phyloP scores from a whole-genome alignment of 2,888 invertebrate genomes.

The Caenorhabditis imperialis region DNA sequence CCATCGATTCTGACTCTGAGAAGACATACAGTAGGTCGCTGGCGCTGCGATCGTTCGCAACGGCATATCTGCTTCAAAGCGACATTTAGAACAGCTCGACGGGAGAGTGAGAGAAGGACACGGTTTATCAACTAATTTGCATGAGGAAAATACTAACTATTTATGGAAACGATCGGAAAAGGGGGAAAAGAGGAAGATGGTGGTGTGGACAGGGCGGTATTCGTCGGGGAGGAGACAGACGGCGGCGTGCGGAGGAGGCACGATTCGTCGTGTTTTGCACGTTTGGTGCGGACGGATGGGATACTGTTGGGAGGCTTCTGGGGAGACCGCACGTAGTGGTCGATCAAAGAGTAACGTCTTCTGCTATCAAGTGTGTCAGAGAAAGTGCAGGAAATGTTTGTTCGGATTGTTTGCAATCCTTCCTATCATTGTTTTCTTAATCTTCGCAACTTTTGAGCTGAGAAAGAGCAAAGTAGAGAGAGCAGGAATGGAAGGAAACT shows the following conservation, averaged over 20 bases:
- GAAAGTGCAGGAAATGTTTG: not conserved
- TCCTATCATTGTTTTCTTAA: no score
- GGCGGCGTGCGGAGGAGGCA: conserved; percentile 49
- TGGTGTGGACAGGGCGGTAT: conserved; percentile 39
- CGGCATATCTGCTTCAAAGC: conserved; percentile 36
- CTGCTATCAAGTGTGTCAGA: no score
- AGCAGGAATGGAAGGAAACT: no score
- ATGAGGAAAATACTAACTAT: no score
- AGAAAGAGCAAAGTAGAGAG: no score
- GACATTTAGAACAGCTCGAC: no score
- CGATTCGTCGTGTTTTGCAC: conserved; percentile 48
- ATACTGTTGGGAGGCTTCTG: conserved; percentile 33
- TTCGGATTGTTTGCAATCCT: not conserved
- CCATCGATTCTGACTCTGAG: conserved; percentile 21
- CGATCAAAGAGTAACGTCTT: no score
- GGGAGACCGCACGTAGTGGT: no score
- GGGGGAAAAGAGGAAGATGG: conserved; percentile 23
- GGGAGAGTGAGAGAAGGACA: no score
- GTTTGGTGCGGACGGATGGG: conserved; percentile 17
- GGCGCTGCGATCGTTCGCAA: conserved; percentile 31
- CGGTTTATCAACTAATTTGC: no score
- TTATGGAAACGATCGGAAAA: not conserved
- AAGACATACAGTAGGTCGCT: conserved; percentile 22
- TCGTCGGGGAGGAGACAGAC: conserved; percentile 27
- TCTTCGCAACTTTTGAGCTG: no score